Base-by-base conservation (phyloP, 2,888 invertebrate genomes). In the Pachliopta kotzebuea region DNA sequence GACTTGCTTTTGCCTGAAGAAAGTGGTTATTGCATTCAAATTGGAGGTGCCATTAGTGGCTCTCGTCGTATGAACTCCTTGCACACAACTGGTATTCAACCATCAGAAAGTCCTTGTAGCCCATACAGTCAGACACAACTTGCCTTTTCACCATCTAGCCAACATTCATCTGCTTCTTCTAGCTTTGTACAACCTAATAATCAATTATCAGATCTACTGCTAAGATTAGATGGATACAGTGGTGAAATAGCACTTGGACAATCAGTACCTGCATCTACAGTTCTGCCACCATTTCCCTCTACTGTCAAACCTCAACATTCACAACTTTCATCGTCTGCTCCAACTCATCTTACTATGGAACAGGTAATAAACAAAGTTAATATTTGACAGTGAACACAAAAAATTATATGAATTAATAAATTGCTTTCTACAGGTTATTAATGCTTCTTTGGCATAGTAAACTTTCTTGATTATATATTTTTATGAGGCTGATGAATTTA, bases 281-380 rank as follows among this genome's bases (percentile, higher is more conserved):
- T 92, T 23, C 77, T 91, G 69, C 92, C 92, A 42, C 86, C 92
- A 42, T 88, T 92, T 62, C 84, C 87, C 21, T 76, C 84, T 31
- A 83, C 80, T 72, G 78, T 85, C 1, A 87, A 87, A 73, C 83
- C 85, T 52, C 85, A 86, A 63, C 88, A 92, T 67, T 93, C 95
- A 37, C 94, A 96, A 66, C 92, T 97, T 4, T 97, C 97, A 4
- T 96, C 97, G 57, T 97, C 97, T 59, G 97, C 97, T 31, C 97
- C 97, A 4, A 96, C 97, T 62, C 96, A 97, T 82, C 93, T 96
- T 70, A 96, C 96, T 37, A 87, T 96, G 73, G 97, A 97, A 71
- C 94, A 94, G 86, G 92, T 92, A 70, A 70, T 54, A 45, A n/a
- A 45, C 7, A 45, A 45, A 11, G 7, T 45, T 45, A 0, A n/a